Evolutionary conservation across 2,113 vertebrate genomes (phyloP).

Genomic region (Dendrocopos noguchii): DNA sequence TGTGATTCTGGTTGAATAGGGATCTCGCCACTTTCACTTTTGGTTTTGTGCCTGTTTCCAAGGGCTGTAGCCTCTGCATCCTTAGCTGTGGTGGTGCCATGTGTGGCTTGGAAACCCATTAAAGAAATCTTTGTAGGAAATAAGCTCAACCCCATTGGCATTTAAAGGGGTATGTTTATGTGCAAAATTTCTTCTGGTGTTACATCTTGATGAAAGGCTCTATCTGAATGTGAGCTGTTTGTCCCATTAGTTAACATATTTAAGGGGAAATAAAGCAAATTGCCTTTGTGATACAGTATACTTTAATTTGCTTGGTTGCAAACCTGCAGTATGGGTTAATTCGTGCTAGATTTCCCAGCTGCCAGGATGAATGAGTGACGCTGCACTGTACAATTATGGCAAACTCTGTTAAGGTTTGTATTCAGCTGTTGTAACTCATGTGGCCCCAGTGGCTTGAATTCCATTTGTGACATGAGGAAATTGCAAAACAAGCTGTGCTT

Average conservation of each 20-base stretch:
- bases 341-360: constrained; percentile 1
- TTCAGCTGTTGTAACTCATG: background rate
- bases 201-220: background rate
- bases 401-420: background rate
- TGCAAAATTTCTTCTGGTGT: background rate
- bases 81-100: background rate
- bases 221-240: background rate
- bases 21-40: background rate
- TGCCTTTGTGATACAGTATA: background rate
- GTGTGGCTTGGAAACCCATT: background rate
- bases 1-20: background rate
- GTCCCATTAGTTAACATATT: background rate
- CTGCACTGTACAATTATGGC: background rate
- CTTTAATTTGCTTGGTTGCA: constrained; percentile 17
- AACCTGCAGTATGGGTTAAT: constrained; percentile 23
- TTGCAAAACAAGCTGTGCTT: constrained; percentile 19
- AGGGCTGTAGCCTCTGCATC: background rate
- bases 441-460: constrained; percentile 12
- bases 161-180: background rate
- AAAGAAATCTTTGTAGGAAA: background rate
- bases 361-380: background rate
- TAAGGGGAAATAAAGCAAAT: background rate
- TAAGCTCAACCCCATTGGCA: background rate
- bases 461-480: background rate
- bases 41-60: background rate